Evolutionary conservation across 2,113 vertebrate species (phyloP).

Genomic region (Pionites leucogaster): DNA sequence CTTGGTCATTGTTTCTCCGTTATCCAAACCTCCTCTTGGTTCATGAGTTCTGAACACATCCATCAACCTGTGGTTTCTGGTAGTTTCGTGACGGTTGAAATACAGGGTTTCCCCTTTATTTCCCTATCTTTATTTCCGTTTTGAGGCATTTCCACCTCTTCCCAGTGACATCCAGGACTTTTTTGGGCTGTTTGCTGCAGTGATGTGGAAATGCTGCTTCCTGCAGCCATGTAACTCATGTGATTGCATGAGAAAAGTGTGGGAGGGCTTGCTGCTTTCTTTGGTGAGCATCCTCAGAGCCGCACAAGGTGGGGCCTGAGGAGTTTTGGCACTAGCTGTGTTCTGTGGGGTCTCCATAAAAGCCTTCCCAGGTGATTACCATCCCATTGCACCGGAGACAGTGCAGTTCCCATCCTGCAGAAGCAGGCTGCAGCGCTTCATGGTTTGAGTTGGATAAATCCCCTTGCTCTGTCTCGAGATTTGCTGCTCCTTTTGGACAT

Average conservation of each 20-base stretch:
- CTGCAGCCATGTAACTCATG: conserved; percentile 15
- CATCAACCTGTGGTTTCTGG: not conserved
- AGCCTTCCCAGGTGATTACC: not conserved
- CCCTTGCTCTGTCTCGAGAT: not conserved
- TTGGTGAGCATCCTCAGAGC: not conserved
- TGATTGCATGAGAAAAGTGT: conserved; percentile 51
- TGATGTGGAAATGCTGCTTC: conserved; percentile 45
- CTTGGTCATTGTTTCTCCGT: not conserved
- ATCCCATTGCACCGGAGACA: accelerated
- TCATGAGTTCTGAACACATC: not conserved
- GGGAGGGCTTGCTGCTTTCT: conserved; percentile 28
- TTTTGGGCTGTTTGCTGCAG: conserved; percentile 5
- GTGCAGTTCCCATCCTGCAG: not conserved
- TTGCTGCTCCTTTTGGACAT: not conserved
- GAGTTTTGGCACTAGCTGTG: not conserved
- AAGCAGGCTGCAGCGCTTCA: not conserved
- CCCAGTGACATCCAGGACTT: conserved; percentile 51
- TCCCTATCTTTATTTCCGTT: conserved; percentile 1
- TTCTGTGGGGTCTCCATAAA: accelerated
- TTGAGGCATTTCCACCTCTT: conserved; percentile 21
- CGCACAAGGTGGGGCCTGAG: not conserved
- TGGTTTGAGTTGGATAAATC: not conserved
- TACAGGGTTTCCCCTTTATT: conserved; percentile 25
- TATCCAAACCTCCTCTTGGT: not conserved
- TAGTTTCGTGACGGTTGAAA: not conserved